Base-by-base conservation (phyloP, 2,797 vertebrate species). In the Catharus ustulatus region DNA sequence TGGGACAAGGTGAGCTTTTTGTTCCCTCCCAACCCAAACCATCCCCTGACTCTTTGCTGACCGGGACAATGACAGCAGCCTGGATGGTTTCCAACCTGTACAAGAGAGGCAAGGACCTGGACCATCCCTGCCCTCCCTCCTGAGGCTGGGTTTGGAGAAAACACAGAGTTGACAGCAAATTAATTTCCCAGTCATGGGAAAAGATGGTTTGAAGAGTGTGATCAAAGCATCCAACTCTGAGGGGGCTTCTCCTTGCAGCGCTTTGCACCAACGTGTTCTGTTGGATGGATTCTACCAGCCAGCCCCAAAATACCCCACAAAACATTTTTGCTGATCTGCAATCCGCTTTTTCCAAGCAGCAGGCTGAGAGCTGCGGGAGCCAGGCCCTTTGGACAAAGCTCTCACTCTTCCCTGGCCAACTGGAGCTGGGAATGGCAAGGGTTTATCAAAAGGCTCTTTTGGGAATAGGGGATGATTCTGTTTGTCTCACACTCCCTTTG, bases 181-280 rank as follows among this genome's bases (percentile, higher is more conserved):
- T 11, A 3, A 2, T 23, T 51, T n/a, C 51, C 22, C 26, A 46
- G 16, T 1, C 30, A 7, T 5, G 4, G 23, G 23, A 38, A 42
- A 34, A 30, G 13, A 6, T 0, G 10, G 5, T 42, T 64, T 20
- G 55, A 23, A 27, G 20, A 45, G 12, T 2, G 26, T n/a, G 10
- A 15, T n/a, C 57, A 6, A 49, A 55, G 2, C 29, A 10, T 5
- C 20, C 15, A 0, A 3, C 62, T 42, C 38, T 2, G 24, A 51
- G 45, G 30, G 30, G 24, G 34, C 36, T 80, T 52, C 59, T 63
- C 48, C 69, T 68, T 4, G 29, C 51, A 34, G 66, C 29, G 15
- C 21, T 54, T 58, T 46, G 45, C 23, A 3, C 19, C 0, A 0
- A 6, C 0, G 0, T 16, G 1, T 6, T 34, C 5, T 6, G 26